Evolutionary conservation across 2,888 invertebrate species (phyloP).

Genomic region (Mycalesis mineus): DNA sequence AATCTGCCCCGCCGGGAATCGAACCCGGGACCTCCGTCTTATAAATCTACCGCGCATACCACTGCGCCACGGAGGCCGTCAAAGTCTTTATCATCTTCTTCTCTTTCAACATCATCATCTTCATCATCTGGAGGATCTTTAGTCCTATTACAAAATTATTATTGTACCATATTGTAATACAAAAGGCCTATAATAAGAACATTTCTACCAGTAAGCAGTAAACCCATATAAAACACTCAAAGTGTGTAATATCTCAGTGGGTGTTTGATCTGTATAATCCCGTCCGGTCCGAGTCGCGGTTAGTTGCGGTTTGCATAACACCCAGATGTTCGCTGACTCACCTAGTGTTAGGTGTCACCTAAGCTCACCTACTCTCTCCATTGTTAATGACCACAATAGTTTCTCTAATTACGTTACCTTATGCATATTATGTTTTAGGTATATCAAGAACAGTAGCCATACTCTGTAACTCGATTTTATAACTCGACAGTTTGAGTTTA

Average conservation of each 20-base stretch:
- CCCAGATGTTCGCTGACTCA: slow-evolving; percentile 68
- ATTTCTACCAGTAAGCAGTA: background rate
- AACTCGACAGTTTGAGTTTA: no score
- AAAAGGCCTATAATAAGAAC: background rate
- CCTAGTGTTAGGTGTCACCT: slow-evolving; percentile 45
- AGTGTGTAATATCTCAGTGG: background rate
- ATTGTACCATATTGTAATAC: background rate
- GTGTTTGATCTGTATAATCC: slow-evolving; percentile 6
- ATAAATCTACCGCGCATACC: no score
- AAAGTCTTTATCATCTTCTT: no score
- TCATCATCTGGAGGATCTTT: no score
- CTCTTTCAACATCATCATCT: no score
- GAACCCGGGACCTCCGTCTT: no score
- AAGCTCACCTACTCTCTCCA: slow-evolving; percentile 15
- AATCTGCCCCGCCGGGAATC: no score
- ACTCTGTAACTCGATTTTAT: no score
- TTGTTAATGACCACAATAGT: slow-evolving; percentile 15
- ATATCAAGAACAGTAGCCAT: background rate
- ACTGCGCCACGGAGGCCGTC: no score
- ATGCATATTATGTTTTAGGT: background rate
- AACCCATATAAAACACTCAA: background rate
- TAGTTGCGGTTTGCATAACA: slow-evolving; percentile 37
- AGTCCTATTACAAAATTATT: no score
- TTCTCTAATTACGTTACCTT: slow-evolving; percentile 6
- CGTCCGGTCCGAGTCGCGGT: slow-evolving; percentile 45